These are phyloP conservation scores for Napeogenes sylphis DNA, from an alignment of 2,888 invertebrate genomes.

Conservation along the genomic window DNA sequence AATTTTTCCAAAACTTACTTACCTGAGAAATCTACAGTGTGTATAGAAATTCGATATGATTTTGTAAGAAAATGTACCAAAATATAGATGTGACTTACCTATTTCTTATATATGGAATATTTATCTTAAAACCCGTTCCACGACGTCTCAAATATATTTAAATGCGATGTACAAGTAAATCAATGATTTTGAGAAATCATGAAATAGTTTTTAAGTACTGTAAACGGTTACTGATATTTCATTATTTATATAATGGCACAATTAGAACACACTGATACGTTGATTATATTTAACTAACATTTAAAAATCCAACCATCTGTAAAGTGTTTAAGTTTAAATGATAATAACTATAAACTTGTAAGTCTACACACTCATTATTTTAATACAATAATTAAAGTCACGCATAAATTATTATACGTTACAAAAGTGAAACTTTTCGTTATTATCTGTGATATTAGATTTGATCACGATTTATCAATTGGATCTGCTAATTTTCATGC, in stretches of 20 bases:
- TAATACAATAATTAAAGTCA: background rate
- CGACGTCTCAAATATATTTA: conserved; percentile 17
- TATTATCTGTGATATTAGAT: too few relatives aligned
- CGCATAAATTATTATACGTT: too few relatives aligned
- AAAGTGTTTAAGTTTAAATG: background rate
- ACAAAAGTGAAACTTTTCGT: too few relatives aligned
- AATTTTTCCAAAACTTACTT: too few relatives aligned
- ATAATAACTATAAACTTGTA: background rate
- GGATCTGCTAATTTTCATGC: too few relatives aligned
- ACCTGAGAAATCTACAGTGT: too few relatives aligned
- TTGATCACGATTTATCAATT: too few relatives aligned
- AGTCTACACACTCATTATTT: background rate
- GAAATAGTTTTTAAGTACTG: conserved; percentile 48
- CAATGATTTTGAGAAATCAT: conserved; percentile 37
- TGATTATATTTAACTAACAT: conserved; percentile 42
- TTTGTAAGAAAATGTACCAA: conserved; percentile 8
- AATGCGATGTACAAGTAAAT: conserved; percentile 11
- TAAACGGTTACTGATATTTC: conserved; percentile 13
- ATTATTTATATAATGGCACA: conserved; percentile 49
- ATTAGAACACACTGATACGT: conserved; percentile 57
- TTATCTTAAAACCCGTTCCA: conserved; percentile 34
- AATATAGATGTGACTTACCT: background rate
- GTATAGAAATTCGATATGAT: background rate
- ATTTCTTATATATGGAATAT: conserved; percentile 1
- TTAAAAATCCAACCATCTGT: conserved; percentile 15